These are phyloP conservation scores for Apteryx mantelli DNA, from an alignment of 2,113 vertebrate species.

Conservation along the genomic window DNA sequence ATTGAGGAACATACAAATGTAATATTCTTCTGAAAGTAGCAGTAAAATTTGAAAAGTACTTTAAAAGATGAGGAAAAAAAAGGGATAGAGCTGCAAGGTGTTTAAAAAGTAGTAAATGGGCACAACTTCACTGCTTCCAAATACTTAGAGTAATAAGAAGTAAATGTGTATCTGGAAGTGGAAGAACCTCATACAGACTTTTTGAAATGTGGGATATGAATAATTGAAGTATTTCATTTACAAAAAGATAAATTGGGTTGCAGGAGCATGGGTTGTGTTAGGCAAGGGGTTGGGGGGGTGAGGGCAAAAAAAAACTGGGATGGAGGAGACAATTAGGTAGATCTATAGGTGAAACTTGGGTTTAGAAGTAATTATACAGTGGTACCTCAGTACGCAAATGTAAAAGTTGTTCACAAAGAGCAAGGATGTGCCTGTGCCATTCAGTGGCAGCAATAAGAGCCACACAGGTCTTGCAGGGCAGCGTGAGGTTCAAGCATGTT, in stretches of 20 bases:
- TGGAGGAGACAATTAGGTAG: background rate
- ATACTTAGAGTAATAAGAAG: background rate
- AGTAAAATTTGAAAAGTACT: background rate
- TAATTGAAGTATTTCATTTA: background rate
- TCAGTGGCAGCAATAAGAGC: too few species aligned
- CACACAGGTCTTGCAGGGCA: too few species aligned
- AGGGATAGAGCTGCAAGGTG: background rate
- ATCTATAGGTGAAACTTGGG: fast-evolving
- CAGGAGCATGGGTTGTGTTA: background rate
- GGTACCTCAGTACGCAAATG: fast-evolving
- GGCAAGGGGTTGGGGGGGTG: background rate
- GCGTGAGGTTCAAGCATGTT: background rate
- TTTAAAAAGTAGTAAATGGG: background rate
- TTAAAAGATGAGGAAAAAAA: background rate
- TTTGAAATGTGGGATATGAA: background rate
- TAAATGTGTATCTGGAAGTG: background rate
- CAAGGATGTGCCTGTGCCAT: too few species aligned
- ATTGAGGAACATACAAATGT: background rate
- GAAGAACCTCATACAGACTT: background rate
- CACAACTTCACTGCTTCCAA: background rate
- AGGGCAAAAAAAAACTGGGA: background rate
- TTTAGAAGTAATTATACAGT: fast-evolving
- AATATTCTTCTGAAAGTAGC: background rate
- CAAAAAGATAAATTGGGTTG: background rate
- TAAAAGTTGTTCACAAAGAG: too few species aligned